phyloP scores from a whole-genome alignment of 2,113 vertebrate species.

The Uria lomvia region DNA sequence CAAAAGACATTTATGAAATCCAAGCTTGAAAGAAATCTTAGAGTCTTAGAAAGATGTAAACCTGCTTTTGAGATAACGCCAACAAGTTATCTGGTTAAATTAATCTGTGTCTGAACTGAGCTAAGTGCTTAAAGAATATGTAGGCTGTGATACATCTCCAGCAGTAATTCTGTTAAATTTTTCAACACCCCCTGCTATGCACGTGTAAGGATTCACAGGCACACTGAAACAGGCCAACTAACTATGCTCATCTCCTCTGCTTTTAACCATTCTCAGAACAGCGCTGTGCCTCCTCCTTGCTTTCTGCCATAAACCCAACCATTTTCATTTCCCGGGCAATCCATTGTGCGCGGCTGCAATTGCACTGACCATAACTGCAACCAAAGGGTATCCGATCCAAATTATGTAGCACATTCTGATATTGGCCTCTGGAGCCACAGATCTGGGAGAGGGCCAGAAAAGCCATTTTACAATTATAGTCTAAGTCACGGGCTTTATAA shows the following conservation, averaged over 20 bases:
- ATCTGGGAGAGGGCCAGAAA: conserved; percentile 31
- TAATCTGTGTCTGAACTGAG: conserved; percentile 9
- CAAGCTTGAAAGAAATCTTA: neutral
- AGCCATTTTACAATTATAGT: conserved; percentile 35
- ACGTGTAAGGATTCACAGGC: conserved; percentile 29
- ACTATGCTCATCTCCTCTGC: neutral
- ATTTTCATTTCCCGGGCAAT: neutral
- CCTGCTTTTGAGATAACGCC: neutral
- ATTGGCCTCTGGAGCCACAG: neutral
- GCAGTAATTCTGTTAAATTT: conserved; percentile 27
- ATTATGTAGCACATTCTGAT: neutral
- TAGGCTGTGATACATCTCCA: conserved; percentile 42
- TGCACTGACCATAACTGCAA: neutral
- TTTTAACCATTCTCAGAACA: conserved; percentile 14
- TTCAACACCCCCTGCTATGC: conserved; percentile 12
- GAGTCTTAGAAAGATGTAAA: neutral
- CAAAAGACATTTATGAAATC: neutral
- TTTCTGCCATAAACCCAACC: neutral
- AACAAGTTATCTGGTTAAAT: conserved; percentile 16
- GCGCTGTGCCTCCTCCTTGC: neutral
- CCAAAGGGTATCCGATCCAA: neutral
- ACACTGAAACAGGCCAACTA: neutral
- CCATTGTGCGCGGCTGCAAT: neutral
- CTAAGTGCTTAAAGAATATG: neutral
- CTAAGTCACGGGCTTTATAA: neutral